Percentiles rank a stretch among this genome's conserved stretches.
Conservation (phyloP, 2,797 vertebrate species). For the Parauchenoglanis punctatus region DNA sequence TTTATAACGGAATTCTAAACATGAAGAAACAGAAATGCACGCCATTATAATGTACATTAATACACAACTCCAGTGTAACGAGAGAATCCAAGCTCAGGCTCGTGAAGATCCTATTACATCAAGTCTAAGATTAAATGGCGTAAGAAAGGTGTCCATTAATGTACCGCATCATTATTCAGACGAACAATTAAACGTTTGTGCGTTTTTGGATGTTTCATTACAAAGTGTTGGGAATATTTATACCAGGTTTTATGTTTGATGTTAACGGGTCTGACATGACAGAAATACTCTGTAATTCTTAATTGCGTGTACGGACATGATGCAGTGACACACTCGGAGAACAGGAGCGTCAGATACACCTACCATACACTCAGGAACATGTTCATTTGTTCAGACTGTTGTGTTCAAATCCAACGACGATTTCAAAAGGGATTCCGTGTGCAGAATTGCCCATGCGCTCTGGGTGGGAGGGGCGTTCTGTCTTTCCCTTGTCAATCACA, state of each 20-base stretch:
- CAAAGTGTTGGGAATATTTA: background rate
- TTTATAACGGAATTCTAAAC: background rate
- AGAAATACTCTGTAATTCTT: background rate
- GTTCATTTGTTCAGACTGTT: background rate
- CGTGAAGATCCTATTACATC: too few species aligned
- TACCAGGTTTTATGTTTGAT: background rate
- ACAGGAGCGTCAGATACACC: background rate
- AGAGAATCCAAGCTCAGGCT: too few species aligned
- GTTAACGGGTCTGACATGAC: background rate
- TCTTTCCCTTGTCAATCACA: background rate
- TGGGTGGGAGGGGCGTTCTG: background rate
- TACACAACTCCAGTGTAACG: background rate
- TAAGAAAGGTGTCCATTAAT: too few species aligned
- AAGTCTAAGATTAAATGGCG: background rate
- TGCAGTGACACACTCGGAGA: background rate
- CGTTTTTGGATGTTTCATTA: background rate
- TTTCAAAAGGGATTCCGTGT: too few species aligned
- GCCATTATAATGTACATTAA: background rate
- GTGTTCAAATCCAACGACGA: background rate
- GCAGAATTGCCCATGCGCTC: too few species aligned
- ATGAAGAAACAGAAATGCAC: background rate
- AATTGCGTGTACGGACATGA: too few species aligned
- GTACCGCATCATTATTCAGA: background rate
- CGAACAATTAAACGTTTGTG: background rate
- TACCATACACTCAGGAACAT: background rate